phyloP scores from a whole-genome alignment of 1,140 invertebrate species.

The Diabrotica undecimpunctata region DNA sequence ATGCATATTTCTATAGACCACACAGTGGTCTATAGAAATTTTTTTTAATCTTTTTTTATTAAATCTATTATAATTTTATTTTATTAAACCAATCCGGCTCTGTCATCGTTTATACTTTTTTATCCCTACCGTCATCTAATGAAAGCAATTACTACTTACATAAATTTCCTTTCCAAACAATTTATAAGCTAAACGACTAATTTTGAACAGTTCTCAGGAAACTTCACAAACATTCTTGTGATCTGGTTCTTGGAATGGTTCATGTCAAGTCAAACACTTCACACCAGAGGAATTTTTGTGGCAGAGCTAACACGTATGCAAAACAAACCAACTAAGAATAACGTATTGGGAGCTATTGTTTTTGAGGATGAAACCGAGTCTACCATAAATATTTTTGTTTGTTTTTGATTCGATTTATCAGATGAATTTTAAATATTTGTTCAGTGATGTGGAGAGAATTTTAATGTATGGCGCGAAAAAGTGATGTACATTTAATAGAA shows the following conservation, averaged over 20 bases:
- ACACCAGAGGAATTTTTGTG: neutral
- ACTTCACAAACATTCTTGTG: neutral
- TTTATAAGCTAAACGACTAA: neutral
- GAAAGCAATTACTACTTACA: neutral
- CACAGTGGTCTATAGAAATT: too few relatives aligned
- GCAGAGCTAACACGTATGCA: neutral
- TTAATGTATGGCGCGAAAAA: too few relatives aligned
- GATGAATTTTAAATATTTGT: neutral
- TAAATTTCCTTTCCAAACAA: neutral
- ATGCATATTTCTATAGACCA: too few relatives aligned
- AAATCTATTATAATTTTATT: too few relatives aligned
- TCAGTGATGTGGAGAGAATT: neutral
- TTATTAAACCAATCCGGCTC: too few relatives aligned
- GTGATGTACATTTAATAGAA: too few relatives aligned
- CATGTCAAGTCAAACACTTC: neutral
- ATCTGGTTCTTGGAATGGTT: conserved; percentile 1
- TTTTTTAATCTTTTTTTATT: too few relatives aligned
- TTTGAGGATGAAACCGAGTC: neutral
- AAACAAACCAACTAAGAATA: neutral
- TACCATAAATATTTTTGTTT: neutral
- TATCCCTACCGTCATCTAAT: too few relatives aligned
- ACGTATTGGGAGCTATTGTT: conserved; percentile 2
- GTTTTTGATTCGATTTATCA: neutral
- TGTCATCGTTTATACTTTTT: too few relatives aligned
- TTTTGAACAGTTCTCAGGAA: conserved; percentile 2